Evolutionary conservation across 2,888 invertebrate species (phyloP).

Genomic region (Caenorhabditis sp.): DNA sequence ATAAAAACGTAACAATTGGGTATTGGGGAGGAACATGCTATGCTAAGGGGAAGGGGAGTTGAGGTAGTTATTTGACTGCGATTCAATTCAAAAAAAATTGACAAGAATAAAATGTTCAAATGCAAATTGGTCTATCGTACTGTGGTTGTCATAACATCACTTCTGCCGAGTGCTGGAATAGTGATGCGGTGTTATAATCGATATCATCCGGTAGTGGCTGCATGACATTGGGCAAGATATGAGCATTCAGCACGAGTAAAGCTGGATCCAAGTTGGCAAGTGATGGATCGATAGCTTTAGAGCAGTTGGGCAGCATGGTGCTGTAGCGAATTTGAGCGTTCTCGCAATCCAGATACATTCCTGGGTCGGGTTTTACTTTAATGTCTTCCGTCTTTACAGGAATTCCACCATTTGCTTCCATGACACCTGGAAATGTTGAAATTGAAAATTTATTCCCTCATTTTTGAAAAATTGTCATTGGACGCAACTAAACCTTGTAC

Average conservation of each 20-base stretch:
- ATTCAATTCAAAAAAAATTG: background rate
- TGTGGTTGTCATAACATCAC: slow-evolving; percentile 27
- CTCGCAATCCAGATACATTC: slow-evolving; percentile 4
- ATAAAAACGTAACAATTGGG: background rate
- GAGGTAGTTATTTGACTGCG: too few relatives aligned
- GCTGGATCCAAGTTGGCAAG: slow-evolving; percentile 15
- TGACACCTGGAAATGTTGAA: slow-evolving; percentile 44
- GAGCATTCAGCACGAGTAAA: slow-evolving; percentile 36
- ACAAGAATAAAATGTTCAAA: background rate
- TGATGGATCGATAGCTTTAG: background rate
- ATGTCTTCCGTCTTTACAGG: slow-evolving; percentile 19
- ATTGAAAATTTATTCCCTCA: background rate
- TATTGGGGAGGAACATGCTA: too few relatives aligned
- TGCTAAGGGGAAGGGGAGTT: too few relatives aligned
- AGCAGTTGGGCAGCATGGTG: background rate
- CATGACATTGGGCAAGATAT: slow-evolving; percentile 41
- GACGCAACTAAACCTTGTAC: too few relatives aligned
- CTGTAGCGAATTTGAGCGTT: slow-evolving; percentile 4
- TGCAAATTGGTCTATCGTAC: slow-evolving; percentile 3
- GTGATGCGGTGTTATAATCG: background rate
- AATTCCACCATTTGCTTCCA: slow-evolving; percentile 36
- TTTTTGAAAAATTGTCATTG: background rate
- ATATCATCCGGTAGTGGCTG: slow-evolving; percentile 43
- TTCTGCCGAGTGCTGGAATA: slow-evolving; percentile 20
- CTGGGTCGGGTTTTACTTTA: slow-evolving; percentile 14